Conservation (phyloP, 2,113 vertebrate species). For the Dissostichus mawsoni region DNA sequence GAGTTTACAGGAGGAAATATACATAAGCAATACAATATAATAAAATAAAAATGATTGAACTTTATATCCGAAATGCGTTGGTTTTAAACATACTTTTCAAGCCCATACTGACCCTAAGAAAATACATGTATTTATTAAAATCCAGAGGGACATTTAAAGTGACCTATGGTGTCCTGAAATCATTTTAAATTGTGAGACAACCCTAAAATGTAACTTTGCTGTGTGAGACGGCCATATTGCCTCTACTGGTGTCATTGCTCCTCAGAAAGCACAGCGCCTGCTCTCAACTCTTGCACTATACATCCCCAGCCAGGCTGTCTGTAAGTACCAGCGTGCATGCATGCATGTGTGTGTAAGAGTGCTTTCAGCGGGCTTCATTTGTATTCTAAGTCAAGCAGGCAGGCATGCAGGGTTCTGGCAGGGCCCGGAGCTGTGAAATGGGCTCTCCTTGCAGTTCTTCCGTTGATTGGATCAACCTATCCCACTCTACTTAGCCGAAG, state of each 20-base stretch:
- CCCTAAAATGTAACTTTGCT: not conserved
- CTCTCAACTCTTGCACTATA: conserved; percentile 44
- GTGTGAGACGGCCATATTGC: not conserved
- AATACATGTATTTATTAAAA: not conserved
- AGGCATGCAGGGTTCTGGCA: conserved; percentile 79
- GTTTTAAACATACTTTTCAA: not conserved
- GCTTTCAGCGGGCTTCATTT: conserved; percentile 80
- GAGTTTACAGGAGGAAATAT: not conserved
- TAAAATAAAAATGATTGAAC: not conserved
- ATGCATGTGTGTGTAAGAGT: conserved; percentile 71
- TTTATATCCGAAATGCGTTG: not conserved
- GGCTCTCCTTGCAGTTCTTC: conserved; percentile 80
- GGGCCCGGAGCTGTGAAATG: conserved; percentile 78
- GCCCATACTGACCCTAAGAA: not conserved
- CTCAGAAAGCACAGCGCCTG: conserved; percentile 33
- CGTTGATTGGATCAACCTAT: conserved; percentile 82
- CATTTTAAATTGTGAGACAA: not conserved
- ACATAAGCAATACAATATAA: not conserved
- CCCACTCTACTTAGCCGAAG: conserved; percentile 80
- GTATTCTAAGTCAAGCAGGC: conserved; percentile 81
- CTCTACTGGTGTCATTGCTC: conserved; percentile 27
- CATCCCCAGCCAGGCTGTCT: conserved; percentile 57
- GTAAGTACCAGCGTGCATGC: conserved; percentile 57
- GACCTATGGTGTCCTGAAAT: not conserved
- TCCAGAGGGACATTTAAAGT: not conserved